Percentiles rank a stretch among this genome's conserved stretches.
Conservation (phyloP, 2,113 vertebrate genomes). For the Mustela lutreola region DNA sequence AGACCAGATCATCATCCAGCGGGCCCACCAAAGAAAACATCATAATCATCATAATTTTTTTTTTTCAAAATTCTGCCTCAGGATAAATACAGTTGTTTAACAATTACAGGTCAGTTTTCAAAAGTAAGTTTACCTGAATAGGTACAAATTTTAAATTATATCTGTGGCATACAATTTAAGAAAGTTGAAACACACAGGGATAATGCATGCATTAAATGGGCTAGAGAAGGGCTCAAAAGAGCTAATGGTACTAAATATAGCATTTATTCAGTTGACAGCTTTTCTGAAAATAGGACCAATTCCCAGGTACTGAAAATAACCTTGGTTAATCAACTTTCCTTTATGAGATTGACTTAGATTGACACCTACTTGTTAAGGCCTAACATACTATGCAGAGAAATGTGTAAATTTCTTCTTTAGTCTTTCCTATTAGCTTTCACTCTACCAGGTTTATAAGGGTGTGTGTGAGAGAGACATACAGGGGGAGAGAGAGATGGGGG, state of each 20-base stretch:
- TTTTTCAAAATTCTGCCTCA: neutral
- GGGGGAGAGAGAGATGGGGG: too few relatives aligned
- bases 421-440: neutral
- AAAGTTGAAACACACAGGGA: neutral
- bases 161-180: neutral
- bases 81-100: neutral
- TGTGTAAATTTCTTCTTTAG: neutral
- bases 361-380: neutral
- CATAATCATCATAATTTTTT: neutral
- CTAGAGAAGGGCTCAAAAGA: neutral
- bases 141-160: neutral
- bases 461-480: neutral
- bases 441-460: neutral
- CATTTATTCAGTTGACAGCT: neutral
- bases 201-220: neutral
- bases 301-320: neutral
- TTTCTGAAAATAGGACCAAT: neutral
- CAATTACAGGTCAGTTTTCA: constrained; percentile 44
- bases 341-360: neutral
- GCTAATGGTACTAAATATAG: neutral
- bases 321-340: neutral
- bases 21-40: neutral
- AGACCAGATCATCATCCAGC: neutral
- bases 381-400: neutral
- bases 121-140: neutral